Evolutionary conservation across 2,113 vertebrate genomes (phyloP).

Genomic region (Lipophrys pholis): DNA sequence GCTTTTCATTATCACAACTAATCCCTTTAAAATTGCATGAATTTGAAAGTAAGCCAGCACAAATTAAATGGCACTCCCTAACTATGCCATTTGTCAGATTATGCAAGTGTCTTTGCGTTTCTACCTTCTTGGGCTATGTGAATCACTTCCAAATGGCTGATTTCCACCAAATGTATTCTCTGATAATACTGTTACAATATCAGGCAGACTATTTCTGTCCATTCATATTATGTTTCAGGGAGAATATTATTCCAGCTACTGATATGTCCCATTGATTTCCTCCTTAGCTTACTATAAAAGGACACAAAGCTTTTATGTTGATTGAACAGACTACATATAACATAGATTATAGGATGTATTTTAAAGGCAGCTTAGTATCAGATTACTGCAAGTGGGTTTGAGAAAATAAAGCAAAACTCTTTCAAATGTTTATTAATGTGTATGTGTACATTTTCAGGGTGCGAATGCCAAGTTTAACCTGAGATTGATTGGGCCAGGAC

Average conservation of each 20-base stretch:
- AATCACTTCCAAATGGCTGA: conserved; percentile 43
- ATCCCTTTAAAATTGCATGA: conserved; percentile 55
- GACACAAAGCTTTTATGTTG: conserved; percentile 51
- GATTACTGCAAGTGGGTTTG: conserved; percentile 42
- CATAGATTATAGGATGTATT: conserved; percentile 39
- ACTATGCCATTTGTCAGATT: conserved; percentile 62
- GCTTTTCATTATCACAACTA: background rate
- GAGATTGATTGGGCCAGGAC: conserved; percentile 88
- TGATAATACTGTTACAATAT: conserved; percentile 56
- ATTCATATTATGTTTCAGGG: conserved; percentile 26
- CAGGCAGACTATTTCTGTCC: conserved; percentile 10
- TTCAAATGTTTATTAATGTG: conserved; percentile 5
- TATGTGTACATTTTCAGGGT: conserved; percentile 81
- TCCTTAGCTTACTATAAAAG: conserved; percentile 20
- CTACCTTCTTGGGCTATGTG: conserved; percentile 14
- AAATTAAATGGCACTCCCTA: conserved; percentile 55
- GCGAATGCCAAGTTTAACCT: conserved; percentile 97
- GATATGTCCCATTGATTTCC: conserved; percentile 38
- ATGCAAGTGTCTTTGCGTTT: conserved; percentile 60
- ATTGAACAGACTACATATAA: conserved; percentile 28
- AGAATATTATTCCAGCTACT: conserved; percentile 27
- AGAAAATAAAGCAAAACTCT: conserved; percentile 19
- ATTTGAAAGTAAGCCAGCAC: conserved; percentile 32
- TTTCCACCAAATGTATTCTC: conserved; percentile 39
- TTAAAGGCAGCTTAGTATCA: conserved; percentile 15